These are phyloP conservation scores for Agrenia bidenticulata DNA, from an alignment of 2,888 invertebrate species.

Conservation along the genomic window DNA sequence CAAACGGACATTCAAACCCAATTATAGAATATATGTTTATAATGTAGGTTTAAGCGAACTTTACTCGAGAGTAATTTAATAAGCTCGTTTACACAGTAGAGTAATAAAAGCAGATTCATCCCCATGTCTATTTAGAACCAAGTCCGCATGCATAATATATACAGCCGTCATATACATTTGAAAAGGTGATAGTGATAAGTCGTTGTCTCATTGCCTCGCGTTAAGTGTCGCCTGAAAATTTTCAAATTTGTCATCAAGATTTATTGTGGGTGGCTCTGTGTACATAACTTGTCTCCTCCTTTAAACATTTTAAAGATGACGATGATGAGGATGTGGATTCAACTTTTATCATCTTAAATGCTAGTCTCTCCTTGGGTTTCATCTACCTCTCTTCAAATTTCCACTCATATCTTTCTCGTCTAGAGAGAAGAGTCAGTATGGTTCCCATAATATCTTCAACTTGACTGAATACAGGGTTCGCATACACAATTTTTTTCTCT, in stretches of 20 bases:
- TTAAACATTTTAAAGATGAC: conserved; percentile 5
- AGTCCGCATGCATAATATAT: too few species aligned
- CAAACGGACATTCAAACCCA: too few species aligned
- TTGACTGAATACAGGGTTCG: not conserved
- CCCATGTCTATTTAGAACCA: too few species aligned
- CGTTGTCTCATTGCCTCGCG: conserved; percentile 9
- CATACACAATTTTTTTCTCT: conserved; percentile 4
- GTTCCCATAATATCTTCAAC: conserved; percentile 4
- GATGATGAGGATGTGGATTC: conserved; percentile 11
- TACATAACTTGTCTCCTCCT: conserved; percentile 19
- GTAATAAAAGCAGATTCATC: too few species aligned
- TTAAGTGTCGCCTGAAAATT: conserved; percentile 21
- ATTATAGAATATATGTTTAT: too few species aligned
- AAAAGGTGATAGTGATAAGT: conserved; percentile 13
- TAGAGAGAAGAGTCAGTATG: conserved; percentile 11
- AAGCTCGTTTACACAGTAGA: too few species aligned
- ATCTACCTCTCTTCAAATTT: too few species aligned
- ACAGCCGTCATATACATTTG: not conserved
- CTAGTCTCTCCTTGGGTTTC: not conserved
- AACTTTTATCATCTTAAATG: not conserved
- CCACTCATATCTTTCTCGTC: conserved; percentile 18
- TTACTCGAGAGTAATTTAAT: too few species aligned
- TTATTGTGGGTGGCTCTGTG: conserved; percentile 28
- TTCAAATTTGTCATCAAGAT: conserved; percentile 29
- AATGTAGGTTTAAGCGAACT: too few species aligned